phyloP scores from a whole-genome alignment of 92 coral and sea anemone genomes.

The Palythoa grandiflora region DNA sequence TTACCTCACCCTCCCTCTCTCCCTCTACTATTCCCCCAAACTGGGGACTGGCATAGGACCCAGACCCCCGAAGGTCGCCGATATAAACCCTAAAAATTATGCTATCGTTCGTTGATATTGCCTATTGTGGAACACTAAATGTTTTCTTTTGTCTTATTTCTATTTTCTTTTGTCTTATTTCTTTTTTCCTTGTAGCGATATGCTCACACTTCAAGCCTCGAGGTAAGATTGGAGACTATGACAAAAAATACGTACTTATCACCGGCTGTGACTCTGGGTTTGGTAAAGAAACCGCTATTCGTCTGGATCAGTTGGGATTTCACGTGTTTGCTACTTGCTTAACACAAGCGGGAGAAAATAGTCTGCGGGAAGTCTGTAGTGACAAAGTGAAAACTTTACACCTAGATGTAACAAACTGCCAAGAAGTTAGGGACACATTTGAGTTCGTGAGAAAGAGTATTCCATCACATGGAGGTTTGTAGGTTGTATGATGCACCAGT shows the following conservation, averaged over 20 bases:
- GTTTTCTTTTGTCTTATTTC: too few relatives aligned
- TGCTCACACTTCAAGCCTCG: too few relatives aligned
- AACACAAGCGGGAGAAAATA: slow-evolving; percentile 34
- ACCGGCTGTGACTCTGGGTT: slow-evolving; percentile 71
- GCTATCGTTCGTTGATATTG: too few relatives aligned
- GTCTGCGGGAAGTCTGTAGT: slow-evolving; percentile 34
- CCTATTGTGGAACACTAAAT: too few relatives aligned
- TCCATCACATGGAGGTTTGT: not conserved
- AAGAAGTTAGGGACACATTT: not conserved
- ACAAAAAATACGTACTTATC: slow-evolving; percentile 37
- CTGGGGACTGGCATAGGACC: too few relatives aligned
- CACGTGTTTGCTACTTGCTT: slow-evolving; percentile 60
- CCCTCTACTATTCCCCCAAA: too few relatives aligned
- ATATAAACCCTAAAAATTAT: too few relatives aligned
- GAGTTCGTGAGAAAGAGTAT: not conserved
- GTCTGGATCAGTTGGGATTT: slow-evolving; percentile 54
- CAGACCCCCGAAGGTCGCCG: too few relatives aligned
- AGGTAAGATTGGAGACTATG: not conserved
- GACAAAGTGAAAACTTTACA: slow-evolving; percentile 43
- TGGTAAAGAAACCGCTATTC: slow-evolving; percentile 56
- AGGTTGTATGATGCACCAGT: too few relatives aligned
- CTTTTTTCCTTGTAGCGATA: too few relatives aligned
- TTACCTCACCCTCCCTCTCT: too few relatives aligned
- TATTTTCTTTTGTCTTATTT: too few relatives aligned
- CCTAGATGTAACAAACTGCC: slow-evolving; percentile 40